Base-by-base conservation (phyloP, 2,888 invertebrate genomes). In the Meandrusa payeni region DNA sequence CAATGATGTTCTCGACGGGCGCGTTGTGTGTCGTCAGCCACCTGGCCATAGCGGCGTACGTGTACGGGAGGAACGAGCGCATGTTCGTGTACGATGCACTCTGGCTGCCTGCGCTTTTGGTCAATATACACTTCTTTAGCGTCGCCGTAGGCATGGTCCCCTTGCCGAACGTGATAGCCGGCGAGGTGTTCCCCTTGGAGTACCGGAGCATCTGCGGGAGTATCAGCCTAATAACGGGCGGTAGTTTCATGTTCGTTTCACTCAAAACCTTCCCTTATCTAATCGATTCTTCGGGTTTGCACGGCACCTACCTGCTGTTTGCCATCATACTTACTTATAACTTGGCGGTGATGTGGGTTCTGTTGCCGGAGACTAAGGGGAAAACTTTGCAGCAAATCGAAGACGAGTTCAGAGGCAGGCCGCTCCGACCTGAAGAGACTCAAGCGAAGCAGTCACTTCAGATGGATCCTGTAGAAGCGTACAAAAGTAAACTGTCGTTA, bases 81-180 rank as follows among this genome's bases (percentile, higher is more conserved):
- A 17, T 58, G 1, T 52, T 76, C 5, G 48, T 57, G 0, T 71
- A 72, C 29, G 74, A 76, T 5, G 64, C 69, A 2, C 54, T 81
- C 0, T 88, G 86, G 83, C 56, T 88, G 2, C 80, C 89, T 0
- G 69, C 88, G 46, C 47, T 89, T 48, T 60, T 89, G 55, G 63
- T 90, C 28, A 69, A 91, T 55, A 49, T 80, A 1, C 91, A 91
- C 49, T 89, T 89, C 29, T 77, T 88, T 6, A 86, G 89, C 5
- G 81, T 91, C 1, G 85, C 88, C 2, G 70, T 90, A 1, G 92
- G 93, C 0, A 77, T 90, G 59, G 73, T 91, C 4, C 92, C 93
- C 0, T 55, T 94, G 43, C 93, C 93, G 0, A 93, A 91, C 78
- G 90, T 92, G 2, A 89, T 94, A 72, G 89, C 91, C 20, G 93